These are phyloP conservation scores for Melanotaenia nigrans DNA, from an alignment of 2,797 vertebrate genomes.

Conservation along the genomic window DNA sequence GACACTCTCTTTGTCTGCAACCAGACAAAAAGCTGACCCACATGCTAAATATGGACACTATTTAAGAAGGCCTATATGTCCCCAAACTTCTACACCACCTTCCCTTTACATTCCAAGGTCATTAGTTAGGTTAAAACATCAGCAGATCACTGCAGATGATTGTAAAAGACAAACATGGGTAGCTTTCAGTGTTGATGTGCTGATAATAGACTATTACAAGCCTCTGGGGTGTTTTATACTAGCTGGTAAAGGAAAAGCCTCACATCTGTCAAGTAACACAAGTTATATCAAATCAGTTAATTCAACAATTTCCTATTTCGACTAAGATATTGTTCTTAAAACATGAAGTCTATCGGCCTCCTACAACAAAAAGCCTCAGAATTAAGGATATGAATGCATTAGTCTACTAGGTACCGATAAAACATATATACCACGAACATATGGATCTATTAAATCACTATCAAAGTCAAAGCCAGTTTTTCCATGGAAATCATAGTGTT, in stretches of 20 bases:
- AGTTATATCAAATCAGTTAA: background rate
- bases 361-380: background rate
- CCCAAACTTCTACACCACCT: constrained; percentile 49
- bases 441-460: background rate
- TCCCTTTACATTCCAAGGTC: constrained; percentile 52
- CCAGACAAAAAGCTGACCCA: constrained; percentile 78
- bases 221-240: constrained; percentile 11
- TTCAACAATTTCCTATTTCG: constrained; percentile 4
- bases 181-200: constrained; percentile 3
- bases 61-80: constrained; percentile 58
- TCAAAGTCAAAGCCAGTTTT: constrained; percentile 14
- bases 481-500: constrained; percentile 7
- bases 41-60: constrained; percentile 74
- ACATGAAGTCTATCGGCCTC: background rate
- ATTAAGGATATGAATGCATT: background rate
- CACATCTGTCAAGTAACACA: constrained; percentile 23
- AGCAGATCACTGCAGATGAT: constrained; percentile 8
- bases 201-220: constrained; percentile 9
- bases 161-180: constrained; percentile 11
- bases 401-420: background rate
- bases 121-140: constrained; percentile 30
- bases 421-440: constrained; percentile 17
- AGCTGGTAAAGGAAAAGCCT: constrained; percentile 22
- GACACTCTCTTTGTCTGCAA: constrained; percentile 72
- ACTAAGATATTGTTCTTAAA: background rate